Evolutionary conservation across 2,797 vertebrate genomes (phyloP).

Genomic region (Urocyon cinereoargenteus): DNA sequence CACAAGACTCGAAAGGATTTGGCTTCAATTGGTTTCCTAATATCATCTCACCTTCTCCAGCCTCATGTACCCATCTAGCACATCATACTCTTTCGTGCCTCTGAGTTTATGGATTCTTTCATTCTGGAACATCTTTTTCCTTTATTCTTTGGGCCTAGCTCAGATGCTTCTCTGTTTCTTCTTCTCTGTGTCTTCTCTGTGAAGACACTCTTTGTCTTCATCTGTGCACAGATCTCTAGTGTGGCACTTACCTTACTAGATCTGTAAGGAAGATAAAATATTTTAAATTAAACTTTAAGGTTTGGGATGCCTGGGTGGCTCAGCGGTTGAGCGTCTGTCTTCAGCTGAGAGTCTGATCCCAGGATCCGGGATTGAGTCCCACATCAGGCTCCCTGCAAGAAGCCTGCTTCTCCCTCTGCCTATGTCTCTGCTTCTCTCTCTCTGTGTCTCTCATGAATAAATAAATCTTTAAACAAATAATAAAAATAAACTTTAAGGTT

Average conservation of each 20-base stretch:
- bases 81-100: neutral
- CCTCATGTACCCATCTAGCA: neutral
- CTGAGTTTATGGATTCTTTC: neutral
- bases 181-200: too few relatives aligned
- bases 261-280: slow-evolving; percentile 11
- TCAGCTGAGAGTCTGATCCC: too few relatives aligned
- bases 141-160: neutral
- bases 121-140: neutral
- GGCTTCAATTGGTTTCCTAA: neutral
- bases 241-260: neutral
- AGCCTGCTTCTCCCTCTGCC: too few relatives aligned
- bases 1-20: neutral
- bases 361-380: too few relatives aligned
- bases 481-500: slow-evolving; percentile 31
- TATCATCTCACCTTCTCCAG: neutral
- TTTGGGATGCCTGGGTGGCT: neutral
- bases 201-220: neutral
- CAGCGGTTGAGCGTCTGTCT: too few relatives aligned
- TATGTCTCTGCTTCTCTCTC: too few relatives aligned
- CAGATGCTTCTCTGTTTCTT: neutral
- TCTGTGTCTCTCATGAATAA: too few relatives aligned
- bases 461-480: too few relatives aligned
- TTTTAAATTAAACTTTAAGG: slow-evolving; percentile 37
- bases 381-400: too few relatives aligned
- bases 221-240: neutral